These are phyloP conservation scores for Xanthorhoe designata DNA, from an alignment of 2,888 invertebrate genomes.

Conservation along the genomic window DNA sequence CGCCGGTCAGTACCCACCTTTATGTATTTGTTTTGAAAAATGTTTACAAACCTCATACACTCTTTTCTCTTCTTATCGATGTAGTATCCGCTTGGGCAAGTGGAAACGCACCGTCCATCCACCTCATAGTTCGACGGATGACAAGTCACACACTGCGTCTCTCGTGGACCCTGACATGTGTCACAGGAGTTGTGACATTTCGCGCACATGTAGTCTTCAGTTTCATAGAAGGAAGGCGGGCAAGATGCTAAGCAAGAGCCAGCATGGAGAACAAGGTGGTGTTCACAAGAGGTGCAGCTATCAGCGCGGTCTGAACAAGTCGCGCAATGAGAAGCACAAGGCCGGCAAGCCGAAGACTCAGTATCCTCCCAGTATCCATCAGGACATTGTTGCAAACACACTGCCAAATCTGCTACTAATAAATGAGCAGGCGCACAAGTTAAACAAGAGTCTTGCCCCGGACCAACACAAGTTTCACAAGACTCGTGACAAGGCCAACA, in stretches of 20 bases:
- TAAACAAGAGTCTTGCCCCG: slow-evolving; percentile 94
- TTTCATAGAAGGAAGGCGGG: slow-evolving; percentile 93
- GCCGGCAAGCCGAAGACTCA: slow-evolving; percentile 91
- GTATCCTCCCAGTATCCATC: slow-evolving; percentile 94
- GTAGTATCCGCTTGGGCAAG: slow-evolving; percentile 91
- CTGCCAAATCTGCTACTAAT: slow-evolving; percentile 92
- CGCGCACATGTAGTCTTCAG: slow-evolving; percentile 94
- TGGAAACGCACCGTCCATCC: slow-evolving; percentile 89
- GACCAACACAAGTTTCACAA: slow-evolving; percentile 95
- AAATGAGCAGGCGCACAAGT: slow-evolving; percentile 94
- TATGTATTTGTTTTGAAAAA: neutral
- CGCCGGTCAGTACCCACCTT: too few relatives aligned
- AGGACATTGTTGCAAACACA: slow-evolving; percentile 87
- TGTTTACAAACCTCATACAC: slow-evolving; percentile 86
- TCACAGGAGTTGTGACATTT: slow-evolving; percentile 92
- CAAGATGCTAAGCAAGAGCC: slow-evolving; percentile 94
- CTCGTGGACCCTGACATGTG: slow-evolving; percentile 91
- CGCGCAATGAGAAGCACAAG: slow-evolving; percentile 94
- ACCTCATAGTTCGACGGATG: slow-evolving; percentile 89
- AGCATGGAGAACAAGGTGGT: slow-evolving; percentile 93
- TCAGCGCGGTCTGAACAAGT: slow-evolving; percentile 94
- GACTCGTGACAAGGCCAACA: slow-evolving; percentile 96
- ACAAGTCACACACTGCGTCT: slow-evolving; percentile 93
- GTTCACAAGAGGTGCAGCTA: slow-evolving; percentile 94
- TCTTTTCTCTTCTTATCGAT: slow-evolving; percentile 92